Base-by-base conservation (phyloP, 1,140 invertebrate species). In the Heliconius eleuchia region DNA sequence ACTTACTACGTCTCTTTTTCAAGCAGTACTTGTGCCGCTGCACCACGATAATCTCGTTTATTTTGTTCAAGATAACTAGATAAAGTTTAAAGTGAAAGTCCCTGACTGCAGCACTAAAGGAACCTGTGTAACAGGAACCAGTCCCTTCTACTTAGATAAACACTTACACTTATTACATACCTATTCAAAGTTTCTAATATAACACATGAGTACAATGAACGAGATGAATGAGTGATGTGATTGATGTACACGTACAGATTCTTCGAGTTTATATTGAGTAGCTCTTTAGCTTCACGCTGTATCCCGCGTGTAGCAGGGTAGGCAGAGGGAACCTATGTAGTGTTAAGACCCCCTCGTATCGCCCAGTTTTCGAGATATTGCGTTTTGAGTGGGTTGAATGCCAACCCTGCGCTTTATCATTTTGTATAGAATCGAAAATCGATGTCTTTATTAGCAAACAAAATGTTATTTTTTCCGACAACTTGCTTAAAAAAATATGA, bases 101-200 rank as follows among this genome's bases (percentile, higher is more conserved):
- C 23, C 23, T 16, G 9, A 66, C 23, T 66, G 4, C 27, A 27
- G 27, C 27, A 11, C 27, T 3, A 66, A 16, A 30, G n/a, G 60
- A 66, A 66, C 55, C 55, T 60, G 55, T 60, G 55, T 60, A 23
- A 60, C 55, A 60, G 55, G 55, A 60, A 23, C 60, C 27, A 66
- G 60, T 66, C 60, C 23, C 27, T n/a, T 11, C 60, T 30, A 66
- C 23, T 27, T 3, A 13, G 23, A n/a, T 23, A 57, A n/a, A 57
- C 60, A 27, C 23, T 66, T 27, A 66, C 23, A 66, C 9, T 60
- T 60, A 23, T 23, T 66, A 66, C 60, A 66, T 66, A 66, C 11
- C 8, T 57, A 57, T 57, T 23, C 13, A 66, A 66, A 66, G 23
- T 27, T 66, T 66, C 23, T 66, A 66, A 66, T 66, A 30, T 30